phyloP scores from a whole-genome alignment of 2,888 invertebrate species.

The Microplitis manilae region DNA sequence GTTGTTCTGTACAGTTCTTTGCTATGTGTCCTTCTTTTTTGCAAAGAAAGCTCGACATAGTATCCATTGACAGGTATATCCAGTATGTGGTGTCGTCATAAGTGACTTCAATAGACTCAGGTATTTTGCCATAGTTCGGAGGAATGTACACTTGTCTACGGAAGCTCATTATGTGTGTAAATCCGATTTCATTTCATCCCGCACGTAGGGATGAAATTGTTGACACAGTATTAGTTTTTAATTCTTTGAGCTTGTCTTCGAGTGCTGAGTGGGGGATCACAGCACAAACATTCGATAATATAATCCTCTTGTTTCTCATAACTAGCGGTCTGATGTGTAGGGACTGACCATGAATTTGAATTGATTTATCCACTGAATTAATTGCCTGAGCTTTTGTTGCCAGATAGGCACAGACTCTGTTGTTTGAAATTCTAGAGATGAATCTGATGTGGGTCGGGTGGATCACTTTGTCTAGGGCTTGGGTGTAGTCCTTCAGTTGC shows the following conservation, averaged over 20 bases:
- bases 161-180: conserved; percentile 47
- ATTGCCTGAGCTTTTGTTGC: conserved; percentile 30
- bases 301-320: conserved; percentile 37
- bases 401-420: conserved; percentile 40
- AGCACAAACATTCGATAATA: conserved; percentile 48
- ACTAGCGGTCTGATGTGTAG: conserved; percentile 43
- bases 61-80: conserved; percentile 29
- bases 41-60: conserved; percentile 26
- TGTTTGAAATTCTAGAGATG: background rate
- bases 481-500: background rate
- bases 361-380: conserved; percentile 25
- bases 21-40: conserved; percentile 24
- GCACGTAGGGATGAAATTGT: conserved; percentile 42
- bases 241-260: background rate
- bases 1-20: conserved; percentile 6
- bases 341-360: conserved; percentile 17
- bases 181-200: conserved; percentile 43
- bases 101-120: conserved; percentile 16
- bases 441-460: background rate
- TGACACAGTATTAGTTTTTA: conserved; percentile 39
- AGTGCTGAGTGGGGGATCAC: conserved; percentile 42
- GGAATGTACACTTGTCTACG: conserved; percentile 45
- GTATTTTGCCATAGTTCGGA: conserved; percentile 33
- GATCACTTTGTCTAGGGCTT: background rate
- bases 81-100: conserved; percentile 18